These are phyloP conservation scores for Asobara japonica DNA, from an alignment of 1,140 invertebrate species.

Conservation along the genomic window DNA sequence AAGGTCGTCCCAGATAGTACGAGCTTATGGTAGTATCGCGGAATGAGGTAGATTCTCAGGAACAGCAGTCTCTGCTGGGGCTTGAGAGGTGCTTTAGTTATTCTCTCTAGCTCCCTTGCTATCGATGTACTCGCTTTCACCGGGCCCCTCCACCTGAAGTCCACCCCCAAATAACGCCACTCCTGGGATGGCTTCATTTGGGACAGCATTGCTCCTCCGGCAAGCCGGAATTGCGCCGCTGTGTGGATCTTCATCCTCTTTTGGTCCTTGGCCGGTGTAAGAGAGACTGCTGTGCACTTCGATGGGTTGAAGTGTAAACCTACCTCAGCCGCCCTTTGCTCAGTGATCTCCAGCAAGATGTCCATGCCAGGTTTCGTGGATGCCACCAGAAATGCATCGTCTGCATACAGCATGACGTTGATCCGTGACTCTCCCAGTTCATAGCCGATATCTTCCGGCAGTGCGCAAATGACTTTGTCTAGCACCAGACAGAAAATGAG, in stretches of 20 bases:
- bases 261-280: slow-evolving; percentile 37
- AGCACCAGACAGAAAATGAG: slow-evolving; percentile 38
- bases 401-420: slow-evolving; percentile 56
- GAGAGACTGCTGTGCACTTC: slow-evolving; percentile 52
- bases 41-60: too few species aligned
- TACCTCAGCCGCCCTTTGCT: slow-evolving; percentile 30
- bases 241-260: slow-evolving; percentile 35
- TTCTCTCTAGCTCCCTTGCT: not conserved
- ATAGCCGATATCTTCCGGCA: slow-evolving; percentile 28
- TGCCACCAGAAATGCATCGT: slow-evolving; percentile 57
- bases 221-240: not conserved
- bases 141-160: slow-evolving; percentile 13
- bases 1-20: slow-evolving; percentile 21
- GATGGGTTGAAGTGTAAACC: slow-evolving; percentile 48
- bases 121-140: too few species aligned
- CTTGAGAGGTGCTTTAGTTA: slow-evolving; percentile 45
- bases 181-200: not conserved
- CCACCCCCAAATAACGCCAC: slow-evolving; percentile 24
- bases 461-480: slow-evolving; percentile 21
- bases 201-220: not conserved
- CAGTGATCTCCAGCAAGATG: not conserved
- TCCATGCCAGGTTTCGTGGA: slow-evolving; percentile 44
- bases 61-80: slow-evolving; percentile 48
- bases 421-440: too few species aligned
- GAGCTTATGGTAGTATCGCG: slow-evolving; percentile 31